A percentile compares a stretch with the other conserved stretches of the same genome.
Evolutionary conservation across 2,888 invertebrate genomes (phyloP).

Genomic region (Kryphioiulus occultus): DNA sequence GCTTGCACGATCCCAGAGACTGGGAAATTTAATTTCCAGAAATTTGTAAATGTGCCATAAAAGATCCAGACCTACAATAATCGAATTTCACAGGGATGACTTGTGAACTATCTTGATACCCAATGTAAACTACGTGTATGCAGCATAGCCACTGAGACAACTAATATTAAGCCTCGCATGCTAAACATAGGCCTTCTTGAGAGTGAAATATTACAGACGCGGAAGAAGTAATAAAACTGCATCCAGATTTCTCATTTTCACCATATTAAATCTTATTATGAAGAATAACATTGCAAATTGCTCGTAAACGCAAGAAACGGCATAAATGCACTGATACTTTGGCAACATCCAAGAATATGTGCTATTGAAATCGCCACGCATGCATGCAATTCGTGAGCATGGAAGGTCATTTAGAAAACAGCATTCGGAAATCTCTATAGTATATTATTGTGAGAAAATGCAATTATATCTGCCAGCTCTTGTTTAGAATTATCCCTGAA

Average conservation of each 20-base stretch:
- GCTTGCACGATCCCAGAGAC: too few relatives aligned
- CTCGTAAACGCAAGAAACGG: background rate
- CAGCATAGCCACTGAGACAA: background rate
- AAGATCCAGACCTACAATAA: too few relatives aligned
- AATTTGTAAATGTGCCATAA: too few relatives aligned
- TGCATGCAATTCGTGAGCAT: background rate
- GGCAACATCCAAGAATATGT: background rate
- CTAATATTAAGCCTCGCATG: background rate
- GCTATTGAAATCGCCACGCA: background rate
- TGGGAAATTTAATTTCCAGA: too few relatives aligned
- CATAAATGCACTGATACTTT: background rate
- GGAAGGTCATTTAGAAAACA: background rate
- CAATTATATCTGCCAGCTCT: conserved; percentile 8
- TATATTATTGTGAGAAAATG: background rate
- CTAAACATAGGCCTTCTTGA: background rate
- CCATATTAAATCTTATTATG: conserved; percentile 5
- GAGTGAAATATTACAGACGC: conserved; percentile 3
- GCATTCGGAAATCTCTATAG: background rate
- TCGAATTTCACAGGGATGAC: too few relatives aligned
- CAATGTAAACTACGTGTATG: too few relatives aligned
- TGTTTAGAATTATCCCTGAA: background rate
- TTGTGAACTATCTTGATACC: too few relatives aligned
- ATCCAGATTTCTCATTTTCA: conserved; percentile 23
- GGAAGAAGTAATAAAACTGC: conserved; percentile 12
- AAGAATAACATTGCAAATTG: conserved; percentile 14